Evolutionary conservation across 1,140 invertebrate species (phyloP).

Genomic region (Drosophila cardini): DNA sequence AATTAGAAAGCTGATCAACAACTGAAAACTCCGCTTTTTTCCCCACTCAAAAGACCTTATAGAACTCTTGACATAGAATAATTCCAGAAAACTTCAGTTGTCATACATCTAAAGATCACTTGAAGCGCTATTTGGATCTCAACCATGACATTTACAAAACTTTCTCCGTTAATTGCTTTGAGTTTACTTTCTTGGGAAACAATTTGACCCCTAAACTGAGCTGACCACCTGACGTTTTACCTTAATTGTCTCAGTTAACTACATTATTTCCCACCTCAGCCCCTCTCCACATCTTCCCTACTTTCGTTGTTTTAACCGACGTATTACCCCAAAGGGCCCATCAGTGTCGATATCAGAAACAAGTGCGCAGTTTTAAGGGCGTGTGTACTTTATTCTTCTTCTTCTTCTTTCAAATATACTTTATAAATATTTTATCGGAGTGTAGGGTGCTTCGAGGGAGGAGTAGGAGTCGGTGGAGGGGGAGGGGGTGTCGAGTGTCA

Average conservation of each 20-base stretch:
- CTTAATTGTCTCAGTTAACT: slow-evolving; percentile 24
- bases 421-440: slow-evolving; percentile 5
- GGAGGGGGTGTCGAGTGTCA: not conserved
- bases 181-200: not conserved
- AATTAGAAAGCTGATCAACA: not conserved
- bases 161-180: slow-evolving; percentile 12
- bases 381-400: slow-evolving; percentile 27
- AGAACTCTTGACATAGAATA: not conserved
- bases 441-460: no score
- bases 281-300: not conserved
- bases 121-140: not conserved
- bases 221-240: slow-evolving; percentile 36
- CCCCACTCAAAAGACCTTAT: not conserved
- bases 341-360: slow-evolving; percentile 4
- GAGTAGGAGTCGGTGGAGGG: no score
- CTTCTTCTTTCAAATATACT: not conserved
- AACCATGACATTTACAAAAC: slow-evolving; percentile 7
- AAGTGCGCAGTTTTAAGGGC: slow-evolving; percentile 44
- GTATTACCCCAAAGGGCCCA: not conserved
- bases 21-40: no score
- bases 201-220: slow-evolving; percentile 6
- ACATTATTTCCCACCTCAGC: not conserved
- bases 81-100: not conserved
- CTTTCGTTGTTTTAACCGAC: slow-evolving; percentile 27
- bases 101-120: not conserved